Conservation (phyloP, 2,113 vertebrate genomes). For the rabbit (Oryctolagus cuniculus) region DNA sequence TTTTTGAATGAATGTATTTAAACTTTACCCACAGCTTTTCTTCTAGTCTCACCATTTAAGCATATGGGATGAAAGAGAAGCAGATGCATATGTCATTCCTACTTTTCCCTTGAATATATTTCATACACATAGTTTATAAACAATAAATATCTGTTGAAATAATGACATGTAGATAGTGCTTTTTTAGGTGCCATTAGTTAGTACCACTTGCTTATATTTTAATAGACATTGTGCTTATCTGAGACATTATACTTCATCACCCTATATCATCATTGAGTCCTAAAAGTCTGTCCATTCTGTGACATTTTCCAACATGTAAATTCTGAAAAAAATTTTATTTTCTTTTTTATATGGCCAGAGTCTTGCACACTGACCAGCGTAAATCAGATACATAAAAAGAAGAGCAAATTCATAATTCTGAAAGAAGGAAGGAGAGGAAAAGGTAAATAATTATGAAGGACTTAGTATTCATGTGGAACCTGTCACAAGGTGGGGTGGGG, state of each 20-base stretch:
- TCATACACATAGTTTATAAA: background rate
- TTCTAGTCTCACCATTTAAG: background rate
- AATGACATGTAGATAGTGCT: background rate
- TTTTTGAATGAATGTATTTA: background rate
- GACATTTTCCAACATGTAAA: background rate
- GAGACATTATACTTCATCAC: background rate
- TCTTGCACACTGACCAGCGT: background rate
- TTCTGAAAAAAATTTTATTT: background rate
- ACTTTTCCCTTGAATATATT: background rate
- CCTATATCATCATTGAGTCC: background rate
- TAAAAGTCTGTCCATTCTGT: background rate
- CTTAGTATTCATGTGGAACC: background rate
- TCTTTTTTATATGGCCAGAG: background rate
- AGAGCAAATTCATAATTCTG: background rate
- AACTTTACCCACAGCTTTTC: background rate
- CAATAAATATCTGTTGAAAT: background rate
- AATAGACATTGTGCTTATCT: background rate
- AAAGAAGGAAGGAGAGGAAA: background rate
- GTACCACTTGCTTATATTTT: background rate
- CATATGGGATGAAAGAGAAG: background rate
- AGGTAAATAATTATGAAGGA: background rate
- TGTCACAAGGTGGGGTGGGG: background rate
- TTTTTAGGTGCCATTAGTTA: background rate
- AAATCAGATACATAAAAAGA: background rate
- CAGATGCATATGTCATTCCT: accelerated